Evolutionary conservation across 2,888 invertebrate species (phyloP), one percentile per base, ranked within the genome.

Genomic region (Malthinus seriepunctatus): DNA sequence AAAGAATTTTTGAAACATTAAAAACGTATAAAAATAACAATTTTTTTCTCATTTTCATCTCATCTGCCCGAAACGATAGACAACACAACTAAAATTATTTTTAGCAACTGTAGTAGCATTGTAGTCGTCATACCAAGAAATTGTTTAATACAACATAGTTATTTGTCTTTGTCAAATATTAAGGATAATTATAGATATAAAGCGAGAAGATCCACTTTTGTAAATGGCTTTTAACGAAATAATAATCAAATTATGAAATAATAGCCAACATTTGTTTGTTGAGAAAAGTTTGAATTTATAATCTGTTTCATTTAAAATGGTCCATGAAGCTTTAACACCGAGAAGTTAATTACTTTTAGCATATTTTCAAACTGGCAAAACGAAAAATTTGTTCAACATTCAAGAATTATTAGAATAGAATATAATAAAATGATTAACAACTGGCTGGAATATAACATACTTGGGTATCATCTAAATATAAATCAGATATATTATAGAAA

Each of bases 61-160:
- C 57, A 60, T 60, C 56, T 60, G 54, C 60, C 23, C 51, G 55
- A 55, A 56, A 42, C 60, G 61, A 57, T 61, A 61, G 61, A 61
- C 61, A 61, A 61, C 61, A 61, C 57, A 61, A 56, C 61, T 56
- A 45, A 47, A 37, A 46, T 60, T 63, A 63, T 63, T 63, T 63
- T 60, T 63, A 63, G 63, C 60, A 51, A 56, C 57, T 48, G 56
- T 54, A 51, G 50, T 53, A 51, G 56, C 57, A 63, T 60, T 63
- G 60, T 63, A 56, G 56, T 57, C 52, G 52, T 52, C 45, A 32
- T 32, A 39, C 31, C 46, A 35, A 23, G 49, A 33, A 48, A 62
- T 54, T 54, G 39, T 44, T 54, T 44, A 32, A 38, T 46, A 59
- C 55, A 39, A 37, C 46, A 45, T n/a, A 15, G 23, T 14, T 11